A percentile compares a stretch with the other conserved stretches of the same genome.
Conservation (phyloP, 2,888 invertebrate species). For the Drosophila nr. medialis region DNA sequence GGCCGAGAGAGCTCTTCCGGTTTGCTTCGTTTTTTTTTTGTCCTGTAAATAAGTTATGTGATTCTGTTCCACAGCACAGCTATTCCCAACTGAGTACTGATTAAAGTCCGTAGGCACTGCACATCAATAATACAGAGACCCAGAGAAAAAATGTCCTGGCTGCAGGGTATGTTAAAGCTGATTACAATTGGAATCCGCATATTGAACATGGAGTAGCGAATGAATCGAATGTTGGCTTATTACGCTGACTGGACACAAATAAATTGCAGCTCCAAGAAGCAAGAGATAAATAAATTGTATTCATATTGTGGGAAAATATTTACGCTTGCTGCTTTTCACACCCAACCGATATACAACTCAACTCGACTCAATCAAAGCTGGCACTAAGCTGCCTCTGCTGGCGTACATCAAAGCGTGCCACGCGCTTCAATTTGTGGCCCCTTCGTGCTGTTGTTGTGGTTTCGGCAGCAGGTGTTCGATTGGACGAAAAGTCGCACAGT, state of each 20-base stretch:
- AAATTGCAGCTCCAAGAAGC: neutral
- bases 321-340: slow-evolving; percentile 5
- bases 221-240: slow-evolving; percentile 5
- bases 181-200: slow-evolving; percentile 1
- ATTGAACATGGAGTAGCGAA: neutral
- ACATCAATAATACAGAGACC: too few relatives aligned
- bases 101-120: neutral
- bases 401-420: slow-evolving; percentile 37
- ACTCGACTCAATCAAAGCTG: slow-evolving; percentile 8
- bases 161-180: slow-evolving; percentile 11
- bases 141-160: neutral
- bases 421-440: slow-evolving; percentile 25
- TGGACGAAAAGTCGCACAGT: slow-evolving; percentile 40
- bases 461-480: slow-evolving; percentile 58
- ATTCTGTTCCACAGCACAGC: neutral
- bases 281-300: slow-evolving; percentile 4
- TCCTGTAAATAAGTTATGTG: neutral
- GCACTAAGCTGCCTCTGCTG: slow-evolving; percentile 18
- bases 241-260: slow-evolving; percentile 6
- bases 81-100: neutral
- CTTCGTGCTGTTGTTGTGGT: slow-evolving; percentile 19
- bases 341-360: neutral
- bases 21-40: neutral
- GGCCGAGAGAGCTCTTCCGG: neutral
- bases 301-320: slow-evolving; percentile 6